Percentiles rank a stretch among this genome's conserved stretches.
These are phyloP conservation scores for Microchirus variegatus DNA, from an alignment of 2,797 vertebrate genomes.

Conservation along the genomic window DNA sequence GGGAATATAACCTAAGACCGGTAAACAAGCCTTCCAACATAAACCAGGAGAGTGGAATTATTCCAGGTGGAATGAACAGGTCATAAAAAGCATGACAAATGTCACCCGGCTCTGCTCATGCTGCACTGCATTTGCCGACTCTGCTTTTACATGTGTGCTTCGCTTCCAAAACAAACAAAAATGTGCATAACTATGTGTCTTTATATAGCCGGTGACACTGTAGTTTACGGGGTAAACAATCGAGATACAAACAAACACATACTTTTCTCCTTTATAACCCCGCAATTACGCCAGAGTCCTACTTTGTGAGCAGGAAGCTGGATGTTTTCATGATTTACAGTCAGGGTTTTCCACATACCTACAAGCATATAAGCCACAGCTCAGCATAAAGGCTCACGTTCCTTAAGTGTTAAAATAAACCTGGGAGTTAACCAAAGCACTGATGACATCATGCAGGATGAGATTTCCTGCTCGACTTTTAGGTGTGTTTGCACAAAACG, in stretches of 20 bases:
- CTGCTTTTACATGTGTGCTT: slow-evolving; percentile 35
- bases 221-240: slow-evolving; percentile 43
- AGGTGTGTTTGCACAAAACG: slow-evolving; percentile 49
- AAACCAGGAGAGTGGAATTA: background rate
- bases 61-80: background rate
- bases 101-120: background rate
- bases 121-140: slow-evolving; percentile 10
- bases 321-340: slow-evolving; percentile 53
- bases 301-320: slow-evolving; percentile 43
- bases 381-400: slow-evolving; percentile 9
- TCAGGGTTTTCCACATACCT: slow-evolving; percentile 34
- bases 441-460: slow-evolving; percentile 52
- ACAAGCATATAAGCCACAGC: slow-evolving; percentile 5
- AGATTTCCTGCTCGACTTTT: slow-evolving; percentile 48
- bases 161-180: slow-evolving; percentile 34
- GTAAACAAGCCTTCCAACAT: slow-evolving; percentile 17
- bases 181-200: slow-evolving; percentile 19
- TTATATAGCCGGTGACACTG: slow-evolving; percentile 34
- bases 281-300: slow-evolving; percentile 43
- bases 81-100: slow-evolving; percentile 7
- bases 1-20: slow-evolving; percentile 5
- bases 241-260: slow-evolving; percentile 54
- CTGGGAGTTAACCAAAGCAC: slow-evolving; percentile 23
- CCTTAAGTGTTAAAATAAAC: slow-evolving; percentile 33
- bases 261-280: slow-evolving; percentile 48